phyloP scores from a whole-genome alignment of 2,113 vertebrate genomes.

The Corvus cornix region DNA sequence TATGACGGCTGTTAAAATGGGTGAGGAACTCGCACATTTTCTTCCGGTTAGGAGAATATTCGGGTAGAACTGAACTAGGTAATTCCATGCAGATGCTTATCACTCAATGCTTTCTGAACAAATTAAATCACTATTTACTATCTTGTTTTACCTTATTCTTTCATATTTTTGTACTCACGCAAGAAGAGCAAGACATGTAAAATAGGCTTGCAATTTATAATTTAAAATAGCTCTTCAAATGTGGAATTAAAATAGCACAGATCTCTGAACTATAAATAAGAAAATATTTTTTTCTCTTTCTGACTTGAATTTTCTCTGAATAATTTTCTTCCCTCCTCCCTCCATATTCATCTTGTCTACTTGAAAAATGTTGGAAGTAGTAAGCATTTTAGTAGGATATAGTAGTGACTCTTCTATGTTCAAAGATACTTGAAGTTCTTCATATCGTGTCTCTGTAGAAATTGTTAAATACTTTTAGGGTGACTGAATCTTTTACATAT shows the following conservation, averaged over 20 bases:
- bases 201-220: neutral
- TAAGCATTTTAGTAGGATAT: neutral
- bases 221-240: neutral
- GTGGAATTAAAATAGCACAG: neutral
- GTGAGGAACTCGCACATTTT: conserved; percentile 24
- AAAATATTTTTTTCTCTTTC: neutral
- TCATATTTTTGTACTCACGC: neutral
- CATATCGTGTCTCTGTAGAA: neutral
- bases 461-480: neutral
- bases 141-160: neutral
- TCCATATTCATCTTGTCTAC: neutral
- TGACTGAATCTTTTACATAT: neutral
- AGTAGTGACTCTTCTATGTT: neutral
- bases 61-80: neutral
- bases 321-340: neutral
- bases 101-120: neutral
- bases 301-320: neutral
- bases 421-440: neutral
- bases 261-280: neutral
- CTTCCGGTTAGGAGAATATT: conserved; percentile 2
- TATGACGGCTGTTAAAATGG: neutral
- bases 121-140: neutral
- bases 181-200: neutral
- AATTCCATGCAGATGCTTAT: neutral
- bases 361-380: neutral